Evolutionary conservation across 2,113 vertebrate genomes (phyloP).

Genomic region (Eclectus roratus): DNA sequence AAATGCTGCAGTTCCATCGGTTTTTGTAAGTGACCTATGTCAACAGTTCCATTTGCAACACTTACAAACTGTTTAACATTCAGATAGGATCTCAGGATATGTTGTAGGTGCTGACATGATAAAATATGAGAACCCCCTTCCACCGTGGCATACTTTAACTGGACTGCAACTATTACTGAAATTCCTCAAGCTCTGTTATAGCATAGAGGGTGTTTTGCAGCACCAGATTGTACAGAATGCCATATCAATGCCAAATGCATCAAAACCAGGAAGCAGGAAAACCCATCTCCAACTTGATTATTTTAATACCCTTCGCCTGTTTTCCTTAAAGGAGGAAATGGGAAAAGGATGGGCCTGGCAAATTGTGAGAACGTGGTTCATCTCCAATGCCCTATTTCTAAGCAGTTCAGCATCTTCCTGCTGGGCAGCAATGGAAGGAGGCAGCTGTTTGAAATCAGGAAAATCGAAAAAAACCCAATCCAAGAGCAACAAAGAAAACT

Average conservation of each 20-base stretch:
- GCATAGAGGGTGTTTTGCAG: not conserved
- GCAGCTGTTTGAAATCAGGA: not conserved
- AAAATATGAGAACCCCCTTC: conserved; percentile 42
- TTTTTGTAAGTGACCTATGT: not conserved
- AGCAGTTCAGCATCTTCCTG: not conserved
- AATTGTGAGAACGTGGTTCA: not conserved
- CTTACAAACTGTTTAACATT: conserved; percentile 15
- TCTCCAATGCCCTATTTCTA: not conserved
- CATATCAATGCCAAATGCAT: not conserved
- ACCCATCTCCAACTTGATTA: not conserved
- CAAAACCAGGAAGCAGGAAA: not conserved
- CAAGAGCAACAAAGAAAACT: not conserved
- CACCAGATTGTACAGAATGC: not conserved
- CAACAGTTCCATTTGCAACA: conserved; percentile 8
- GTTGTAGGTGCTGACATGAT: conserved; percentile 33
- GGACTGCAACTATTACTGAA: conserved; percentile 47
- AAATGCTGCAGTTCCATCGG: not conserved
- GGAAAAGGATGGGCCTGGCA: not conserved
- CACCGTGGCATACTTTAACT: not conserved
- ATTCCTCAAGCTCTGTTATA: not conserved
- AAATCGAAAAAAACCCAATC: not conserved
- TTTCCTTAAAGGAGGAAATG: not conserved
- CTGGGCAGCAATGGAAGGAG: not conserved
- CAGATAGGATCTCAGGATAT: not conserved
- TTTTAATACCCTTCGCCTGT: not conserved